A percentile compares a stretch with the other conserved stretches of the same genome.
phyloP scores from a whole-genome alignment of 2,888 invertebrate species.

The Glomeris marginata region DNA sequence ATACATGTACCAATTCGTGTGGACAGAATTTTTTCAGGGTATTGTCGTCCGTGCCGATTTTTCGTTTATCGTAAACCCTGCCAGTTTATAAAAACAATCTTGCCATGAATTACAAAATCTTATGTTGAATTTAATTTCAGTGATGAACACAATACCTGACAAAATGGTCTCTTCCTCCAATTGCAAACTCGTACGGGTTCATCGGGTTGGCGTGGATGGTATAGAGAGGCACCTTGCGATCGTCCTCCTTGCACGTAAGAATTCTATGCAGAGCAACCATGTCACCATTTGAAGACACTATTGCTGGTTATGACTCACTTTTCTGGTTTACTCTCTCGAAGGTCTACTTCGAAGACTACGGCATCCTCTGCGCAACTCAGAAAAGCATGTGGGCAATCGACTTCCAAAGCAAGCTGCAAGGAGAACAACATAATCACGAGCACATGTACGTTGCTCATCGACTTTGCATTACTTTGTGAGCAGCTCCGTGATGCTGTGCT shows the following conservation, averaged over 20 bases:
- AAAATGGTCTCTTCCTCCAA: constrained; percentile 64
- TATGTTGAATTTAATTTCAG: neutral
- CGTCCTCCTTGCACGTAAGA: constrained; percentile 30
- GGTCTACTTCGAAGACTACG: constrained; percentile 61
- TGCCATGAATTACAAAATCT: neutral
- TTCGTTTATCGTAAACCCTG: constrained; percentile 27
- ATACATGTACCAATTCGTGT: constrained; percentile 35
- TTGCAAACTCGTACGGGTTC: constrained; percentile 57
- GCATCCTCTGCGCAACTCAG: constrained; percentile 84
- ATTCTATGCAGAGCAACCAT: constrained; percentile 19
- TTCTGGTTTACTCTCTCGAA: constrained; percentile 51
- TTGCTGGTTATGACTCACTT: constrained; percentile 32
- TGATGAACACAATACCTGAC: too few relatives aligned
- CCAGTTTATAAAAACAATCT: constrained; percentile 6
- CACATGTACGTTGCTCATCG: neutral
- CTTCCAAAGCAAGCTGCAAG: constrained; percentile 49
- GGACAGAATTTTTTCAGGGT: constrained; percentile 47
- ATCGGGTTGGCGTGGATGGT: constrained; percentile 74
- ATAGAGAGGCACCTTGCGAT: constrained; percentile 59
- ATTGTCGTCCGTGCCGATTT: constrained; percentile 21
- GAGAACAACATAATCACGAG: neutral
- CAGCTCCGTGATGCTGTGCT: constrained; percentile 55
- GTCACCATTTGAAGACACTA: constrained; percentile 27
- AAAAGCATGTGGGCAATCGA: constrained; percentile 54
- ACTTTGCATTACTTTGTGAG: constrained; percentile 47